Evolutionary conservation across 2,888 invertebrate species (phyloP), one percentile per base, ranked within the genome.

Genomic region (Graphium colonna): DNA sequence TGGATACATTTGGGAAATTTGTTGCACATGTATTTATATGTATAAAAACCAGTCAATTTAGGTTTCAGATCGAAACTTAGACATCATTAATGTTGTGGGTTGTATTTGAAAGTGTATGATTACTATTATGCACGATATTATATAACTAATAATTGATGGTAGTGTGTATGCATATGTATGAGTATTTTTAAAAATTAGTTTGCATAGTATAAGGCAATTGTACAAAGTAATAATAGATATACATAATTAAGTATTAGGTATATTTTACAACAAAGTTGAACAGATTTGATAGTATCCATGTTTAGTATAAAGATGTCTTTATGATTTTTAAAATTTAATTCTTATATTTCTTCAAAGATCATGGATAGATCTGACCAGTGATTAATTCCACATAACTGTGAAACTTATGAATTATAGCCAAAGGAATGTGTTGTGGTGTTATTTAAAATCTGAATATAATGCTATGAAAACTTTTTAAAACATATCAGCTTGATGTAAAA

Each of bases 211-310:
- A 50, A 39, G 51, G 13, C 15, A 39, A 47, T 21, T 54, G 51
- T 56, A 56, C 49, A 58, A 58, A 54, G 51, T 47, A 43, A 48
- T 43, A 38, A 26, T 31, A 49, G 49, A 49, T 51, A 57, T 42
- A 41, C 42, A 45, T 41, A n/a, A 41, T 39, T 49, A 49, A 49
- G 49, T 49, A 49, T 17, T 39, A 48, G 16, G 8, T 36, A 48
- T 40, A 49, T 31, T 49, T 49, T 31, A 52, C 16, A 44, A 51
- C 44, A 51, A 52, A 43, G 45, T 52, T 52, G 40, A 46, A 45
- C 28, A 39, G 28, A 42, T 18, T 16, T 17, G n/a, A 36, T 12
- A n/a, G 12, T 36, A 13, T 21, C 21, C 21, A 21, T 36, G 36
- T 38, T 36, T 9, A 28, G 31, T 18, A 31, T 9, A n/a, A 12